A percentile compares a stretch with the other conserved stretches of the same genome.
phyloP scores from a whole-genome alignment of 2,113 vertebrate species.

The Sylvia atricapilla region DNA sequence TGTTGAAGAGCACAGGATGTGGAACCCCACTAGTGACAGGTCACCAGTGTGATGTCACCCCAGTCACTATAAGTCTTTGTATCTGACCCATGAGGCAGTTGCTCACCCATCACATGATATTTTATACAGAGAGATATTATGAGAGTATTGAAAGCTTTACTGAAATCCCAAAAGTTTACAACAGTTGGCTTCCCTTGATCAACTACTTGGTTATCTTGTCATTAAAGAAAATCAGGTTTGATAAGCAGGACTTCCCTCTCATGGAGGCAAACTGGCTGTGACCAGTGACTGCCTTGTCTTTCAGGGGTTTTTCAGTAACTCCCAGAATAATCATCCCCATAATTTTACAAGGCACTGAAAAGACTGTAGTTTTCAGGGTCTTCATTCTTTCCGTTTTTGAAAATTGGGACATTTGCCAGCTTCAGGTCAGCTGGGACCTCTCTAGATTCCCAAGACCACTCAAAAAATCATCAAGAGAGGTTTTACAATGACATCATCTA shows the following conservation, averaged over 20 bases:
- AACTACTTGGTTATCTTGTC: fast-evolving
- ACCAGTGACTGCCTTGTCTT: neutral
- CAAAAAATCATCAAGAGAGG: neutral
- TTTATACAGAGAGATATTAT: neutral
- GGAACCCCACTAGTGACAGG: neutral
- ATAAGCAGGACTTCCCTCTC: neutral
- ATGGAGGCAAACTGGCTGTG: neutral
- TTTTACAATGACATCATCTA: neutral
- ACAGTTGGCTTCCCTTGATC: neutral
- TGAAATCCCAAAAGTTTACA: neutral
- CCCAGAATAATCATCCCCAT: neutral
- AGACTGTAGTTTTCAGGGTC: neutral
- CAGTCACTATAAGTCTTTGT: neutral
- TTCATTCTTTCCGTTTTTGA: neutral
- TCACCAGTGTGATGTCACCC: too few species aligned
- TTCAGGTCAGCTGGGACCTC: neutral
- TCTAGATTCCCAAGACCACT: neutral
- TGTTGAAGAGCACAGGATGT: neutral
- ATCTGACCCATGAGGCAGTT: neutral
- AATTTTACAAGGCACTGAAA: neutral
- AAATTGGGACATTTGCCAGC: neutral
- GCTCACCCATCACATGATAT: neutral
- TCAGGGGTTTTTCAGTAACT: neutral
- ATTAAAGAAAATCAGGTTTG: neutral
- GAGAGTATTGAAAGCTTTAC: neutral